These are phyloP conservation scores for Trichopria drosophilae DNA, from an alignment of 2,888 invertebrate species.

Conservation along the genomic window DNA sequence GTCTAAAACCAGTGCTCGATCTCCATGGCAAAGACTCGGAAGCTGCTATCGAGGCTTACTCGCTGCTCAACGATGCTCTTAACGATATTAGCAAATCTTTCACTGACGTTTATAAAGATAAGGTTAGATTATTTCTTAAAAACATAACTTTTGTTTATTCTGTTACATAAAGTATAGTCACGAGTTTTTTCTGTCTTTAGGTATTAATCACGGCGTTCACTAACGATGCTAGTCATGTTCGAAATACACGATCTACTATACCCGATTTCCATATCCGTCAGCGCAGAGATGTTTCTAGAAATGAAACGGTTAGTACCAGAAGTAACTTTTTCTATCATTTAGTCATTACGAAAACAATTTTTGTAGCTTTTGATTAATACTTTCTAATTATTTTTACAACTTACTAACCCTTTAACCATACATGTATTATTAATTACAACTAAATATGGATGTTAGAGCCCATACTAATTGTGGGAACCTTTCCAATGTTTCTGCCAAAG, in stretches of 20 bases:
- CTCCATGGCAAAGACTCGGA: slow-evolving; percentile 69
- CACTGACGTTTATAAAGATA: slow-evolving; percentile 52
- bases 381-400: too few relatives aligned
- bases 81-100: slow-evolving; percentile 52
- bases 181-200: slow-evolving; percentile 35
- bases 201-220: slow-evolving; percentile 68
- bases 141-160: slow-evolving; percentile 6
- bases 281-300: slow-evolving; percentile 32
- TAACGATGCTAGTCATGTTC: slow-evolving; percentile 66
- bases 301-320: slow-evolving; percentile 36
- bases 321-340: slow-evolving; percentile 11
- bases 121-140: slow-evolving; percentile 41
- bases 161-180: background rate
- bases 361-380: too few relatives aligned
- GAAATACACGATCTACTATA: slow-evolving; percentile 43
- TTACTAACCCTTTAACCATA: too few relatives aligned
- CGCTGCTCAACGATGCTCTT: slow-evolving; percentile 62
- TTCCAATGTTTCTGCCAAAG: too few relatives aligned
- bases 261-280: slow-evolving; percentile 37
- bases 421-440: too few relatives aligned
- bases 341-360: too few relatives aligned
- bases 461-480: too few relatives aligned
- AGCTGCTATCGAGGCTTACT: slow-evolving; percentile 68
- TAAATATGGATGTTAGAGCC: too few relatives aligned
- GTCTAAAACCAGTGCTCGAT: slow-evolving; percentile 68